Percentiles rank a stretch among this genome's conserved stretches.
Conservation (phyloP, 2,797 vertebrate species). For the Acrocephalus scirpaceus region DNA sequence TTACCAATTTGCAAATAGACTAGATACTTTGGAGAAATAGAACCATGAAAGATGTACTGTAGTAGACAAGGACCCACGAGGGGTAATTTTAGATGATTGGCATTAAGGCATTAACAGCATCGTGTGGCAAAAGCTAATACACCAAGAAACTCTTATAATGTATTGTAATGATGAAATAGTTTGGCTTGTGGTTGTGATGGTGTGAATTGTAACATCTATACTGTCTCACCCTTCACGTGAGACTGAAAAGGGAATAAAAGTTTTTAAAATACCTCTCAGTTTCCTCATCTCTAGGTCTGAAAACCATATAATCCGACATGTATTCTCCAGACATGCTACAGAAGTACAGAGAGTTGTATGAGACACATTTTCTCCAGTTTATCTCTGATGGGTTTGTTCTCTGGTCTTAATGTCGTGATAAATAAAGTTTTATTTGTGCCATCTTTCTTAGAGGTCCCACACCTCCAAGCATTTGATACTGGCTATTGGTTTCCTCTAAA, state of each 20-base stretch:
- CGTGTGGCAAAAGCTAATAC: background rate
- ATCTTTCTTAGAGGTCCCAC: background rate
- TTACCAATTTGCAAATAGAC: background rate
- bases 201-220: background rate
- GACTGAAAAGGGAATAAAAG: background rate
- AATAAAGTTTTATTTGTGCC: background rate
- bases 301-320: background rate
- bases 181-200: background rate
- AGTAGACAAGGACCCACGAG: background rate
- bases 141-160: background rate
- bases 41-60: background rate
- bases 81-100: background rate
- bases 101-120: background rate
- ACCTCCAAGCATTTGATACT: background rate
- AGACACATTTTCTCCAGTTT: background rate
- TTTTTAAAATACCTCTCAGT: background rate
- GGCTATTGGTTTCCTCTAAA: background rate
- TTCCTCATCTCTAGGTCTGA: background rate
- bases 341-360: background rate
- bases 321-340: background rate
- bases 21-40: background rate
- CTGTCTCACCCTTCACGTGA: background rate
- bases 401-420: background rate
- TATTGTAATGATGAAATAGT: background rate
- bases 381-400: background rate